These are phyloP conservation scores for Chondrosia reniformis DNA, from an alignment of 37 sponge, comb jelly and placozoan genomes.

Conservation along the genomic window DNA sequence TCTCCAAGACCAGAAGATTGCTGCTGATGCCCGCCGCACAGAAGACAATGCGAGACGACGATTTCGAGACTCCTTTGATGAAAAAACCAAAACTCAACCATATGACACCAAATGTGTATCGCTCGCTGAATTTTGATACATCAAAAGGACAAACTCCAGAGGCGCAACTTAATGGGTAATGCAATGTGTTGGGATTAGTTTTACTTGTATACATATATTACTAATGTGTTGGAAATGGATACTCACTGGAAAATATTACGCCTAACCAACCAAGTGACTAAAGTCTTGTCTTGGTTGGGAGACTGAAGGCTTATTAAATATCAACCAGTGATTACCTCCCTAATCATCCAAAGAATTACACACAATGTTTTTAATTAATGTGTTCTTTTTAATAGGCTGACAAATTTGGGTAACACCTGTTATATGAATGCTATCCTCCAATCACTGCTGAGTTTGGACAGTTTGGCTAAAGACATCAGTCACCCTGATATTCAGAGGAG, in stretches of 20 bases:
- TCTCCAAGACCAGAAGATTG: neutral
- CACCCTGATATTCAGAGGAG: slow-evolving; percentile 21
- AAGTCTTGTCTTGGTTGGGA: too few relatives aligned
- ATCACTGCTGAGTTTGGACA: slow-evolving; percentile 64
- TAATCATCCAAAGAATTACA: neutral
- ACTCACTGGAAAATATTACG: too few relatives aligned
- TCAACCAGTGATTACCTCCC: neutral
- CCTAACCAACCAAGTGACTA: too few relatives aligned
- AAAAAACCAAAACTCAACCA: neutral
- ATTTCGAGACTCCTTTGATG: slow-evolving; percentile 12
- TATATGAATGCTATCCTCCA: slow-evolving; percentile 91
- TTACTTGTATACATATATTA: neutral
- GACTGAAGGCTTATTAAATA: neutral
- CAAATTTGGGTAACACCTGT: slow-evolving; percentile 87
- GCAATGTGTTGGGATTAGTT: neutral
- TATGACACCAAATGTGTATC: neutral
- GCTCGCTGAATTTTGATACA: neutral
- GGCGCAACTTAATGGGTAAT: slow-evolving; percentile 9
- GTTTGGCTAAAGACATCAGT: slow-evolving; percentile 71
- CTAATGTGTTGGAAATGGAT: too few relatives aligned
- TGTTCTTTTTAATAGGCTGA: slow-evolving; percentile 44
- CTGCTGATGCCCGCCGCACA: neutral
- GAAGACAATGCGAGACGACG: neutral
- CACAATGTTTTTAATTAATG: neutral
- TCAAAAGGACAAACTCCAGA: neutral